phyloP scores from a whole-genome alignment of 2,797 vertebrate genomes.

The Galagoides demidoff region DNA sequence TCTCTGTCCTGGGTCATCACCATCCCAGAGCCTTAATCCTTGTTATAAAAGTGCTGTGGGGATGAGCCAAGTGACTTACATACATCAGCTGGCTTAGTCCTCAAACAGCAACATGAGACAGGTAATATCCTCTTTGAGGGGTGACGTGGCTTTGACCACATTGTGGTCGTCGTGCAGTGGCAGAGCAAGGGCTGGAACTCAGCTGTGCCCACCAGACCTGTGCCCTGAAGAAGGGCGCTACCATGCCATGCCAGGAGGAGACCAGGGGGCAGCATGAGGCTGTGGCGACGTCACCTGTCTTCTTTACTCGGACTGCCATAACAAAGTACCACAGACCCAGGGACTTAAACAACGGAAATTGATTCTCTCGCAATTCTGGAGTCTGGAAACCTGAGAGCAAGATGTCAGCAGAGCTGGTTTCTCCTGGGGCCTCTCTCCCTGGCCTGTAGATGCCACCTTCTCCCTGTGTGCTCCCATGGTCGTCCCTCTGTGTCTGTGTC shows the following conservation, averaged over 20 bases:
- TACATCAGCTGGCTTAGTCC: background rate
- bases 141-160: background rate
- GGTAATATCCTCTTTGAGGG: background rate
- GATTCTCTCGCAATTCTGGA: background rate
- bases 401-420: background rate
- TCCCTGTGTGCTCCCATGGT: background rate
- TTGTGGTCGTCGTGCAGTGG: background rate
- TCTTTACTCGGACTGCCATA: background rate
- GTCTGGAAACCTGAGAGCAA: background rate
- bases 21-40: background rate
- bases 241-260: fast-evolving
- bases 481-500: background rate
- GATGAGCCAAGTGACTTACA: fast-evolving
- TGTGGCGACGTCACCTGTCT: fast-evolving
- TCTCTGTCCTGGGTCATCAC: background rate
- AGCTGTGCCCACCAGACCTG: background rate
- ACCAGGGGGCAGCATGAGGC: fast-evolving
- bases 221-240: background rate
- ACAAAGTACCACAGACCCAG: background rate
- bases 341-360: background rate
- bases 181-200: background rate
- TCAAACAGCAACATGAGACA: fast-evolving
- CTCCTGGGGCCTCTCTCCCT: background rate
- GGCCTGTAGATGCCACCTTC: background rate
- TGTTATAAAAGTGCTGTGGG: fast-evolving